Conservation (phyloP, 2,888 invertebrate genomes). For the Zygothrica quintamaculata region DNA sequence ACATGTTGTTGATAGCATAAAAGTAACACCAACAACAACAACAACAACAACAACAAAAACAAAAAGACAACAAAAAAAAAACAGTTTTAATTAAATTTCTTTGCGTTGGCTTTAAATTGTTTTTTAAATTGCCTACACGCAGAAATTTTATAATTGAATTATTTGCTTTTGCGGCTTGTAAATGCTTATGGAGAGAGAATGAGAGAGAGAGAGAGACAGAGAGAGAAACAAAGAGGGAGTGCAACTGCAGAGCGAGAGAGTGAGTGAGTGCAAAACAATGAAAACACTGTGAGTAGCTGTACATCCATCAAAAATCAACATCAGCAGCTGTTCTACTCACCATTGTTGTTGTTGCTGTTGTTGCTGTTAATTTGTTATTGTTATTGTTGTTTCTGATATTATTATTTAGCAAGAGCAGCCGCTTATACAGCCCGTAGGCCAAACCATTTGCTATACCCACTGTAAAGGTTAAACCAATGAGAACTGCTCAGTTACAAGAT, state of each 20-base stretch:
- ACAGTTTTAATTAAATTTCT: conserved; percentile 64
- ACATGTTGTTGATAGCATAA: conserved; percentile 27
- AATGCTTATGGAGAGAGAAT: conserved; percentile 13
- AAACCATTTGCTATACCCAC: conserved; percentile 27
- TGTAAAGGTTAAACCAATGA: neutral
- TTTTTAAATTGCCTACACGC: conserved; percentile 53
- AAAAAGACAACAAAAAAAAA: conserved; percentile 16
- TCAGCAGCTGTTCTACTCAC: conserved; percentile 16
- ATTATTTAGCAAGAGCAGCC: conserved; percentile 3
- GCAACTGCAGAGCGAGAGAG: too few relatives aligned
- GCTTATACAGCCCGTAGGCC: conserved; percentile 15
- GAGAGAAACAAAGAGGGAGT: too few relatives aligned
- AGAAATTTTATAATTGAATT: conserved; percentile 52
- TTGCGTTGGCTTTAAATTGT: conserved; percentile 57
- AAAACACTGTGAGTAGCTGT: conserved; percentile 5
- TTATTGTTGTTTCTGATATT: conserved; percentile 3
- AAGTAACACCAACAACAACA: too few relatives aligned
- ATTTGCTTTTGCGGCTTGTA: conserved; percentile 36
- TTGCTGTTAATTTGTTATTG: too few relatives aligned
- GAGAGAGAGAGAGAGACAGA: conserved; percentile 5
- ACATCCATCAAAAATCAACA: conserved; percentile 36
- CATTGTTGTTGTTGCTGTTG: conserved; percentile 12
- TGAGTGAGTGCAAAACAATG: neutral
- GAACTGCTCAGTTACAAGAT: too few relatives aligned
- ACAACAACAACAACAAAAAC: neutral